phyloP scores from a whole-genome alignment of 2,113 vertebrate genomes.

The Dasyornis broadbenti region DNA sequence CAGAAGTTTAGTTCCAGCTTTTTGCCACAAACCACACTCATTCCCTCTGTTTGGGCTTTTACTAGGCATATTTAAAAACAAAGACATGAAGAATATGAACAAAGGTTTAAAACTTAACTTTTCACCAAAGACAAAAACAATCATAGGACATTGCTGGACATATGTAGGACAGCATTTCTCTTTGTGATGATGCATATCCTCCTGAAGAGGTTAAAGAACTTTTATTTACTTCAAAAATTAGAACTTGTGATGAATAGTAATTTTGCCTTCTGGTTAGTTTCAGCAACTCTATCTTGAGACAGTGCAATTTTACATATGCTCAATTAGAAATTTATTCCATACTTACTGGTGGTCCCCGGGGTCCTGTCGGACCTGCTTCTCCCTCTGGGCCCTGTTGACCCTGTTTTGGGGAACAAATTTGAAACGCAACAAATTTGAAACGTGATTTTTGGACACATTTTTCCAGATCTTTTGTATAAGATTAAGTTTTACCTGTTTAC shows the following conservation, averaged over 20 bases:
- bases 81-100: background rate
- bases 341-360: slow-evolving; percentile 86
- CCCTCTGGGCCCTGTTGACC: slow-evolving; percentile 89
- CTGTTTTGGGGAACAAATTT: slow-evolving; percentile 60
- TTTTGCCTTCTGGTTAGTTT: background rate
- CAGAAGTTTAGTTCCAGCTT: background rate
- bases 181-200: background rate
- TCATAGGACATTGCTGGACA: background rate
- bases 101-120: background rate
- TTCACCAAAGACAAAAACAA: background rate
- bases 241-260: background rate
- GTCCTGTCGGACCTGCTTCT: slow-evolving; percentile 84
- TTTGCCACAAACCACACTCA: background rate
- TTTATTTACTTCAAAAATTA: background rate
- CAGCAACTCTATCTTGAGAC: background rate
- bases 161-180: background rate
- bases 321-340: background rate
- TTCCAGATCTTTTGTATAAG: background rate
- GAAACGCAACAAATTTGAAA: background rate
- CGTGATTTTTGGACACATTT: background rate
- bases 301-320: background rate
- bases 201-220: background rate
- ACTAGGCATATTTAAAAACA: background rate
- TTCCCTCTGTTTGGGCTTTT: background rate
- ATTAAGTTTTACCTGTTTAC: slow-evolving; percentile 82